Conservation (phyloP, 2,113 vertebrate genomes). For the Tylochromis polylepis region DNA sequence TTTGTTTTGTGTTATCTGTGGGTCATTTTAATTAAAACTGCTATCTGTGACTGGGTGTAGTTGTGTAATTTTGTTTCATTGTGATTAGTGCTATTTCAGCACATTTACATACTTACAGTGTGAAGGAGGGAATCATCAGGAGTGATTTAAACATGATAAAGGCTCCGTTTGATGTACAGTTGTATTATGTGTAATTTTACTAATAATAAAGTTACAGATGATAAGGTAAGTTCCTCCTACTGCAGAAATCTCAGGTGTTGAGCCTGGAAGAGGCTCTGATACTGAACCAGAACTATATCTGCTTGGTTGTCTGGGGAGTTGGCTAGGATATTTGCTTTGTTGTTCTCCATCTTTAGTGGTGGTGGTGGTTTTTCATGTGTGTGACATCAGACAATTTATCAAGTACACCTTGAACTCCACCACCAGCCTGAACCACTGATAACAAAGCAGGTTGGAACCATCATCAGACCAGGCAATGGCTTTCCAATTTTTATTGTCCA, state of each 20-base stretch:
- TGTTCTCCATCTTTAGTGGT: neutral
- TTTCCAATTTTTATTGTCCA: neutral
- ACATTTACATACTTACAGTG: neutral
- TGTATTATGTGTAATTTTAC: neutral
- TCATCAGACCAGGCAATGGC: neutral
- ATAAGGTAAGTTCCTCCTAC: neutral
- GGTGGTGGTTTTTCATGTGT: neutral
- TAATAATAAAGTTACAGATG: neutral
- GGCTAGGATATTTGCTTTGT: neutral
- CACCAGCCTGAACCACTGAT: neutral
- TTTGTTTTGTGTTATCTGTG: conserved; percentile 47
- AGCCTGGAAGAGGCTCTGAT: neutral
- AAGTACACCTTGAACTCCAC: neutral
- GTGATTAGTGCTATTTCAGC: neutral
- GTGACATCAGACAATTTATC: neutral
- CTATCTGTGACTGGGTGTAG: conserved; percentile 18
- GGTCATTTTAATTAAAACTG: conserved; percentile 62
- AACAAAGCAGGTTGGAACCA: neutral
- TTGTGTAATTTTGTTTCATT: conserved; percentile 20
- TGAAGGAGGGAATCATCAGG: neutral
- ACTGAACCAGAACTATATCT: neutral
- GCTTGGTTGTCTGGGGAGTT: neutral
- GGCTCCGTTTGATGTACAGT: neutral
- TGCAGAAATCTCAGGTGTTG: neutral
- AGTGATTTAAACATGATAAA: neutral